Conservation (phyloP, 2,888 invertebrate genomes). For the Pristionchus exspectatus region DNA sequence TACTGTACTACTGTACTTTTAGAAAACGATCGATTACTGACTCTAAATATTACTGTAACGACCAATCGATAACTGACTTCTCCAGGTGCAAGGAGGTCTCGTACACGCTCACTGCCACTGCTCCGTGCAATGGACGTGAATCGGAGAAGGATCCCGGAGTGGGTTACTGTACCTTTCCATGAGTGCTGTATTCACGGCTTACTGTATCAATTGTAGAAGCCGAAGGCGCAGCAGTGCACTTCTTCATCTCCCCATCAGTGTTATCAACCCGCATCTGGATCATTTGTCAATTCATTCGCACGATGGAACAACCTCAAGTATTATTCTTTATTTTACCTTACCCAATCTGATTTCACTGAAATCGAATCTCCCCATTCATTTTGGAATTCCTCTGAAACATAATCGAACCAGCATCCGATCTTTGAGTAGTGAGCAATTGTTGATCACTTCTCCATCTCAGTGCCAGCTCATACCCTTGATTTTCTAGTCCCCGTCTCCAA, state of each 20-base stretch:
- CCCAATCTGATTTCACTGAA: not conserved
- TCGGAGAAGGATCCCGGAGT: conserved; percentile 32
- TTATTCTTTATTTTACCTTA: not conserved
- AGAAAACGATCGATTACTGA: not conserved
- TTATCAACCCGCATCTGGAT: conserved; percentile 5
- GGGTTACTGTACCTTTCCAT: not conserved
- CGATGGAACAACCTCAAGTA: conserved; percentile 39
- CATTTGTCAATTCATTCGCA: conserved; percentile 11
- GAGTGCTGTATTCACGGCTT: not conserved
- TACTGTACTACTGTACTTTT: conserved; percentile 11
- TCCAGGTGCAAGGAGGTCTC: conserved; percentile 30
- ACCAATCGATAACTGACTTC: not conserved
- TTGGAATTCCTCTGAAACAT: not conserved
- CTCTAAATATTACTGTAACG: not conserved
- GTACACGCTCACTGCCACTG: not conserved
- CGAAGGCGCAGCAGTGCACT: not conserved
- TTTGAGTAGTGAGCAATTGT: no score
- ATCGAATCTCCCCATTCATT: not conserved
- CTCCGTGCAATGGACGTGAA: conserved; percentile 39
- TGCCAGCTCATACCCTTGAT: not conserved
- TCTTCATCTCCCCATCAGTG: not conserved
- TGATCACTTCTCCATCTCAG: not conserved
- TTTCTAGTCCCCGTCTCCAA: not conserved
- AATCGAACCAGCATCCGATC: no score
- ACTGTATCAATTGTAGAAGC: conserved; percentile 6